Conservation (phyloP, 2,113 vertebrate species). For the Dolichotis patagonum region DNA sequence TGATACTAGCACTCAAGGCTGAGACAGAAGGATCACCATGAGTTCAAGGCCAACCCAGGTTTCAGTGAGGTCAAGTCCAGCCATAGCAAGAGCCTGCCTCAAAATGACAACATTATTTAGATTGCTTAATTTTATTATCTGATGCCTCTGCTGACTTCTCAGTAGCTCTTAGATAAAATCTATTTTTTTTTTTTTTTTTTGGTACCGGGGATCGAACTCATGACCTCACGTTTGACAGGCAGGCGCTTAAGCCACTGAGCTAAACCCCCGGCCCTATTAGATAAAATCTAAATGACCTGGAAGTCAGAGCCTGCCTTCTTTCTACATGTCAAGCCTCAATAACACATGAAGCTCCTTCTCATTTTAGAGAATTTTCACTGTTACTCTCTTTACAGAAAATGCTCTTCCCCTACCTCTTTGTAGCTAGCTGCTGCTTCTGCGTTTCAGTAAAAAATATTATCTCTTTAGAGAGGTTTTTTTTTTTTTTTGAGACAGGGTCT, state of each 20-base stretch:
- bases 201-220: no score
- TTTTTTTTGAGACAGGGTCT: not conserved
- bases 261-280: no score
- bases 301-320: not conserved
- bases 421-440: not conserved
- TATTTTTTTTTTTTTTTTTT: no score
- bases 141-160: not conserved
- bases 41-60: no score
- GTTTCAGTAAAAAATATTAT: not conserved
- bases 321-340: not conserved
- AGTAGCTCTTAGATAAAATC: slow-evolving; percentile 4
- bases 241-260: no score
- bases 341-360: not conserved
- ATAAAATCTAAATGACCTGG: not conserved
- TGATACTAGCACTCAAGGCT: not conserved
- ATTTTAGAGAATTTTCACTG: not conserved
- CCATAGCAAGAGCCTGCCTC: not conserved
- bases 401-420: not conserved
- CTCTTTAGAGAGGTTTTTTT: not conserved
- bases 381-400: not conserved
- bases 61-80: no score
- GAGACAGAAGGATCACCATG: not conserved
- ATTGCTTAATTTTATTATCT: slow-evolving; percentile 6
- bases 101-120: not conserved
- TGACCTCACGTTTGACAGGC: no score